These are phyloP conservation scores for Lamprotornis superbus DNA, from an alignment of 2,113 vertebrate genomes.

Conservation along the genomic window DNA sequence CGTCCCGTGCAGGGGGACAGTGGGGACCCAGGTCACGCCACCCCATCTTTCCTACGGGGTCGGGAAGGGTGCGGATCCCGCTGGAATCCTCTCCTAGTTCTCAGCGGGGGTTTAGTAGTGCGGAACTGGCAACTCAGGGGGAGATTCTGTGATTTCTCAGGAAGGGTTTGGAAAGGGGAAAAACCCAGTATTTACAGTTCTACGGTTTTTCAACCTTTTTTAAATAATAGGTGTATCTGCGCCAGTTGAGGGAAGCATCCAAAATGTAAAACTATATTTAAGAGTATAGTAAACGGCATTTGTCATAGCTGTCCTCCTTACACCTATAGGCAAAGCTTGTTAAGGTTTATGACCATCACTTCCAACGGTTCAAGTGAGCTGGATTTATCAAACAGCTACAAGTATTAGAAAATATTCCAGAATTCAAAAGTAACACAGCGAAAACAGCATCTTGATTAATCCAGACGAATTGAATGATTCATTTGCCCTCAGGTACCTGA, in stretches of 20 bases:
- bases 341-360: not conserved
- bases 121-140: not conserved
- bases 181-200: rapidly evolving
- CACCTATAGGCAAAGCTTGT: not conserved
- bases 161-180: rapidly evolving
- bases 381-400: not conserved
- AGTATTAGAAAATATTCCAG: not conserved
- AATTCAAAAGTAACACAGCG: not conserved
- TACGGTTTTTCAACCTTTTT: rapidly evolving
- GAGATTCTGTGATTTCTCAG: rapidly evolving
- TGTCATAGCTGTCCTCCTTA: not conserved
- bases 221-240: not conserved
- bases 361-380: not conserved
- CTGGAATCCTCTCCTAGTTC: rapidly evolving
- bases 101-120: rapidly evolving
- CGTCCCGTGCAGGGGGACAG: rapidly evolving
- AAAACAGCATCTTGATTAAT: not conserved
- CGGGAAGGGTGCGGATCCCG: rapidly evolving
- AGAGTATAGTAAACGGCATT: not conserved
- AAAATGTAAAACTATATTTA: not conserved
- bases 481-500: not conserved
- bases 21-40: rapidly evolving
- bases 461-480: not conserved
- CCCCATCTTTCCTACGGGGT: rapidly evolving
- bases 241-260: rapidly evolving